Evolutionary conservation across 2,113 vertebrate genomes (phyloP).

Genomic region (Cottus gobio): DNA sequence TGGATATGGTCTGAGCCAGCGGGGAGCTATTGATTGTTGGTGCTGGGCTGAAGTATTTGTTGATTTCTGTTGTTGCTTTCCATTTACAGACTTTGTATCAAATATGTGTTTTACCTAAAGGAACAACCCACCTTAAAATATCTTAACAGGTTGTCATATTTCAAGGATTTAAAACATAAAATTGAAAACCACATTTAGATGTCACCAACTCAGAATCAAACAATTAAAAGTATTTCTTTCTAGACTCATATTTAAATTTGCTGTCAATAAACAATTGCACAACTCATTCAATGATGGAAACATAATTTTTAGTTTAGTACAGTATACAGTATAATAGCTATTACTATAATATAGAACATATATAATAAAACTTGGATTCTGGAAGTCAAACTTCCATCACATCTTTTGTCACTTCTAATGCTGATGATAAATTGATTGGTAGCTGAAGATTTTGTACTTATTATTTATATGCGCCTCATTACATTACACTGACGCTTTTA

Average conservation of each 20-base stretch:
- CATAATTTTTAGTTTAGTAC: background rate
- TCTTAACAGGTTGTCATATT: background rate
- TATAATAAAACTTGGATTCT: background rate
- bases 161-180: background rate
- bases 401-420: background rate
- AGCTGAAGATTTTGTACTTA: background rate
- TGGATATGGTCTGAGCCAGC: constrained; percentile 3
- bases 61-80: constrained; percentile 3
- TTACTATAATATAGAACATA: too few species aligned
- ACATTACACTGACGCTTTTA: too few species aligned
- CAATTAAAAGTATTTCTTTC: too few species aligned
- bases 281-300: background rate
- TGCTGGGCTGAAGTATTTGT: constrained; percentile 9
- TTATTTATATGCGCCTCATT: constrained; percentile 20
- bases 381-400: background rate
- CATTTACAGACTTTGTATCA: background rate
- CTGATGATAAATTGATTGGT: constrained; percentile 10
- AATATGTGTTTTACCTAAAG: background rate
- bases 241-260: background rate
- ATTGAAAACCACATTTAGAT: background rate
- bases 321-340: too few species aligned
- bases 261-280: background rate
- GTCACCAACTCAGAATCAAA: too few species aligned
- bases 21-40: constrained; percentile 24
- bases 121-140: background rate